Evolutionary conservation across 2,113 vertebrate genomes (phyloP).

Genomic region (Petaurus breviceps): DNA sequence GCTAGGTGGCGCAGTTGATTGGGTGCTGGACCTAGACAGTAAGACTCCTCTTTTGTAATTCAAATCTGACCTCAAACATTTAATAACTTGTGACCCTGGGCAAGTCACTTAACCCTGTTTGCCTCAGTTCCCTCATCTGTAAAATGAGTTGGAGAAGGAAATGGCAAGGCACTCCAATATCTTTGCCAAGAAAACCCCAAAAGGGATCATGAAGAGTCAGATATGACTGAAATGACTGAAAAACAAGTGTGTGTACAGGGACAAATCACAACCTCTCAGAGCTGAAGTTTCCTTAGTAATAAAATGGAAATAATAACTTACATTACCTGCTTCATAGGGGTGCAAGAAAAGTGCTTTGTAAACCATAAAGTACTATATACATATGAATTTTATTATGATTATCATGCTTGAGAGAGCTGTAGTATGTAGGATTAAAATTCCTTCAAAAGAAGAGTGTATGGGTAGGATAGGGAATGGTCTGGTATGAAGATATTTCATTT

Average conservation of each 20-base stretch:
- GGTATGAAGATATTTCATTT: neutral
- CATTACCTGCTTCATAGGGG: no score
- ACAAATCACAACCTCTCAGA: neutral
- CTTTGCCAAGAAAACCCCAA: neutral
- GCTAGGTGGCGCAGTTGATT: neutral
- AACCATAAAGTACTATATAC: neutral
- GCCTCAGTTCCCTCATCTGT: neutral
- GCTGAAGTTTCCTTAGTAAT: neutral
- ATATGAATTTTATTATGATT: neutral
- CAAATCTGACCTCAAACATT: neutral
- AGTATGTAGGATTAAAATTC: neutral
- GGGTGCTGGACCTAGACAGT: neutral
- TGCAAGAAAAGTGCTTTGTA: neutral
- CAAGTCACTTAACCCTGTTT: no score
- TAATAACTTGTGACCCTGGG: neutral
- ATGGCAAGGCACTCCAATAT: neutral
- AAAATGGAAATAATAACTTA: neutral
- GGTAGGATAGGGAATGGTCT: neutral
- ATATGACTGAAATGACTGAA: neutral
- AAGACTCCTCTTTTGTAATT: neutral
- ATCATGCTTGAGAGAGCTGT: neutral
- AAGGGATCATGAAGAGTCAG: neutral
- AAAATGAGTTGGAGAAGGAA: neutral
- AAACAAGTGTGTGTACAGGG: neutral
- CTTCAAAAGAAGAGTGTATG: neutral